Evolutionary conservation across 2,888 invertebrate species (phyloP).

Genomic region (Chrysina gloriosa): DNA sequence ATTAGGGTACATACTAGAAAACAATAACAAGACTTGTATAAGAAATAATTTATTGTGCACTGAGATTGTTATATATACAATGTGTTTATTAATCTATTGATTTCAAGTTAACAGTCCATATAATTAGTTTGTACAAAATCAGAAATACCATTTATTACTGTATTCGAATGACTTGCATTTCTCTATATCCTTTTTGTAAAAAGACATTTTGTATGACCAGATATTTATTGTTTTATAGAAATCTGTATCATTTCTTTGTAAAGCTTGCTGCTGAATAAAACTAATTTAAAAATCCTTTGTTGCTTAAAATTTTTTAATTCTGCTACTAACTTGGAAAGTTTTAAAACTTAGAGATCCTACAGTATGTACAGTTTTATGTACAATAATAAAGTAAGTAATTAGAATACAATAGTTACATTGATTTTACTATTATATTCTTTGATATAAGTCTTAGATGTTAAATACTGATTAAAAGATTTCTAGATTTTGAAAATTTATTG

Average conservation of each 20-base stretch:
- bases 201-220: background rate
- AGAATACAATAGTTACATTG: no score
- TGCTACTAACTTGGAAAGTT: no score
- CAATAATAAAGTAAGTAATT: background rate
- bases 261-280: slow-evolving; percentile 18
- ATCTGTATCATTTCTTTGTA: background rate
- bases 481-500: background rate
- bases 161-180: background rate
- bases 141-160: background rate
- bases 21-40: slow-evolving; percentile 35
- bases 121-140: slow-evolving; percentile 26
- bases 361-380: background rate
- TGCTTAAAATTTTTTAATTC: no score
- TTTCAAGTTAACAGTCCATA: slow-evolving; percentile 23
- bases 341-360: background rate
- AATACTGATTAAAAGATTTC: background rate
- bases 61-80: slow-evolving; percentile 41
- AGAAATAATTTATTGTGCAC: slow-evolving; percentile 45
- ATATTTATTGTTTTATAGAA: background rate
- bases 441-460: background rate
- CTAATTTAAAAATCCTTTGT: background rate
- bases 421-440: background rate
- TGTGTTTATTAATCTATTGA: slow-evolving; percentile 26
- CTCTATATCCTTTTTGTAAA: background rate
- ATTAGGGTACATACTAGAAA: background rate